phyloP scores from a whole-genome alignment of 2,797 vertebrate genomes.

The Rhyacichthys aspro region DNA sequence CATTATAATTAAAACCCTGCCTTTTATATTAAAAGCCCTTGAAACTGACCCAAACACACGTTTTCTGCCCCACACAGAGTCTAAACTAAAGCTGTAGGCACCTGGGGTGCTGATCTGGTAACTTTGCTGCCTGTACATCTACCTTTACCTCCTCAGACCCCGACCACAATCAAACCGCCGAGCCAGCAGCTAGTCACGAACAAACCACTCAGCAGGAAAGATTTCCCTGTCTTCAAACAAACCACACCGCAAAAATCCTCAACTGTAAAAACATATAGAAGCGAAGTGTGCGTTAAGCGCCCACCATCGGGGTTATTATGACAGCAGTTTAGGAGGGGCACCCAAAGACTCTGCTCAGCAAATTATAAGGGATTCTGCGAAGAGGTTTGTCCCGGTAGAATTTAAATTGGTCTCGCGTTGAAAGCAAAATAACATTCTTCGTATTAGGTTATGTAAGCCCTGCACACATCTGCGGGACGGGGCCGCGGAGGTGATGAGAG shows the following conservation, averaged over 20 bases:
- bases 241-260: conserved; percentile 39
- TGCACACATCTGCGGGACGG: conserved; percentile 31
- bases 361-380: conserved; percentile 22
- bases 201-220: conserved; percentile 13
- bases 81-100: neutral
- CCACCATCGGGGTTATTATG: conserved; percentile 32
- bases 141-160: conserved; percentile 11
- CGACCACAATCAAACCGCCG: conserved; percentile 25
- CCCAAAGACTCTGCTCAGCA: conserved; percentile 41
- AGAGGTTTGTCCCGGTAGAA: conserved; percentile 13
- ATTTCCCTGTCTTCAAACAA: conserved; percentile 50
- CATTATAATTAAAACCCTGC: too few species aligned
- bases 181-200: conserved; percentile 5
- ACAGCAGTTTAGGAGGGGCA: conserved; percentile 40
- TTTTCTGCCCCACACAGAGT: conserved; percentile 1
- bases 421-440: conserved; percentile 19
- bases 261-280: conserved; percentile 22
- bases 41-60: neutral
- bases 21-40: too few species aligned
- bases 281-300: neutral
- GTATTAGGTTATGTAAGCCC: conserved; percentile 39
- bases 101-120: conserved; percentile 35
- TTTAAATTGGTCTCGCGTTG: conserved; percentile 9
- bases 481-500: neutral
- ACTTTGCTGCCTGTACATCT: conserved; percentile 2